Percentiles rank a stretch among this genome's conserved stretches.
Conservation (phyloP, 2,888 invertebrate genomes). For the Microplitis deprimator region DNA sequence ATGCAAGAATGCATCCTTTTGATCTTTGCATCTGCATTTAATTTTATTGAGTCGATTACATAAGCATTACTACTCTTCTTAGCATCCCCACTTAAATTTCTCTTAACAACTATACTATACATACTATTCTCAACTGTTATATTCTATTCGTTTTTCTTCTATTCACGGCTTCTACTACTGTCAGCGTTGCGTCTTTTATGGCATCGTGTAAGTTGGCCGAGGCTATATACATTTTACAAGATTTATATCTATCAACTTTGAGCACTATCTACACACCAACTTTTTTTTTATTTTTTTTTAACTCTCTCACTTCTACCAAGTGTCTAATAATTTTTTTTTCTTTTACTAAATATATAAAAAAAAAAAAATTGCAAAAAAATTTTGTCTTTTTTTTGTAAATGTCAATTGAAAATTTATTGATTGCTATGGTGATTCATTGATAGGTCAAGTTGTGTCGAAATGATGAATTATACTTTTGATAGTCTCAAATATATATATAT, state of each 20-base stretch:
- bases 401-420: neutral
- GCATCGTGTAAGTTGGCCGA: conserved; percentile 68
- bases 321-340: conserved; percentile 36
- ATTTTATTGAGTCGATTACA: conserved; percentile 22
- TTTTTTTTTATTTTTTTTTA: conserved; percentile 48
- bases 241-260: conserved; percentile 15
- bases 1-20: conserved; percentile 25
- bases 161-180: conserved; percentile 49
- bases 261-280: neutral
- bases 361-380: neutral
- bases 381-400: neutral
- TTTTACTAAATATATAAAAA: conserved; percentile 50
- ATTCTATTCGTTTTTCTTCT: conserved; percentile 34
- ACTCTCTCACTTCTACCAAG: conserved; percentile 45
- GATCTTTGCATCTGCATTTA: conserved; percentile 33
- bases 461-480: neutral
- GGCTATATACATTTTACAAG: conserved; percentile 62
- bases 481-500: neutral
- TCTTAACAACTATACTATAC: conserved; percentile 3
- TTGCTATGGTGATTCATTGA: neutral
- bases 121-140: conserved; percentile 17
- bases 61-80: conserved; percentile 20
- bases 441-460: neutral
- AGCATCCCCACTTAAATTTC: conserved; percentile 15
- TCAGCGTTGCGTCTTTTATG: conserved; percentile 61